Evolutionary conservation across 2,888 invertebrate genomes (phyloP).

Genomic region (Dryocosmus kuriphilus): DNA sequence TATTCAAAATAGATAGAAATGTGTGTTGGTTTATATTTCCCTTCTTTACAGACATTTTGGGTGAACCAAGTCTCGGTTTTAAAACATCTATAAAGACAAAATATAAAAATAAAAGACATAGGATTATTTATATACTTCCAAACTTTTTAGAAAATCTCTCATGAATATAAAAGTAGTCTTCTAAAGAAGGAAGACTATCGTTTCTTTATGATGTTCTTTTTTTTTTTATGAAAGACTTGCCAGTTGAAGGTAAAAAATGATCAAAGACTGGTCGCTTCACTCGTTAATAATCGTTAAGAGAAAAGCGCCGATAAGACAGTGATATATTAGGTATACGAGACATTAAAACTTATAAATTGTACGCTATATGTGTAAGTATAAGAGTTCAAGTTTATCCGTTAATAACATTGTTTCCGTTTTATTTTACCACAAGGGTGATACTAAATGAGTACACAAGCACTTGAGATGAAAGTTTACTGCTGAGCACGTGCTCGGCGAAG

Average conservation of each 20-base stretch:
- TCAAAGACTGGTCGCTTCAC: conserved; percentile 41
- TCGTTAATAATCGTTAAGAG: conserved; percentile 64
- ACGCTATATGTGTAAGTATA: conserved; percentile 46
- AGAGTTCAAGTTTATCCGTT: conserved; percentile 61
- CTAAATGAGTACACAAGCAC: conserved; percentile 30
- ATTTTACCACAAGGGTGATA: conserved; percentile 29
- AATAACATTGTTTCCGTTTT: conserved; percentile 52
- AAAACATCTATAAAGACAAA: too few relatives aligned
- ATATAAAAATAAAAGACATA: too few relatives aligned
- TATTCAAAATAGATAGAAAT: too few relatives aligned
- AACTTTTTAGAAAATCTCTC: neutral
- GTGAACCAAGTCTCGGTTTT: too few relatives aligned
- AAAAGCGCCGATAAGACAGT: conserved; percentile 52
- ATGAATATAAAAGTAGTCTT: neutral
- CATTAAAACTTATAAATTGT: conserved; percentile 18
- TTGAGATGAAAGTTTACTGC: conserved; percentile 28
- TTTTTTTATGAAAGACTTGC: neutral
- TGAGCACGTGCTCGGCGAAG: conserved; percentile 4
- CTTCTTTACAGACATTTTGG: too few relatives aligned
- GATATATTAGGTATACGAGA: conserved; percentile 45
- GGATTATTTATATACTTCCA: too few relatives aligned
- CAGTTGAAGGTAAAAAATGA: conserved; percentile 23
- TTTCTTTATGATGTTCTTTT: neutral
- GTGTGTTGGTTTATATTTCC: too few relatives aligned
- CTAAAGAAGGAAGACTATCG: neutral